Evolutionary conservation across 2,113 vertebrate species (phyloP), one percentile per base, ranked within the genome.

Genomic region (Ictalurus punctatus): DNA sequence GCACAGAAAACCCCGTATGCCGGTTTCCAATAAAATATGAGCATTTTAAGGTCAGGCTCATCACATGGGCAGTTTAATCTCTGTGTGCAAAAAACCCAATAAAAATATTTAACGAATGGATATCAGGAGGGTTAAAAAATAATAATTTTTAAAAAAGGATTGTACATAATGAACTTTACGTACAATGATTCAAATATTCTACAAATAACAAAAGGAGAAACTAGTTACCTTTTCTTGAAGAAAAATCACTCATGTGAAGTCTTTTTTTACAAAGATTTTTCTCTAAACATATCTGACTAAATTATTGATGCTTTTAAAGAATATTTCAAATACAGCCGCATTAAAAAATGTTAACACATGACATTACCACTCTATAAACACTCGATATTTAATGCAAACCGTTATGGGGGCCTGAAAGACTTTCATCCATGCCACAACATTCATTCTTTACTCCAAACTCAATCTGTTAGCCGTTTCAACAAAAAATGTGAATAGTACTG

Each of bases 1-100:
- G 94, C 94, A 95, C 95, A 96, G 95, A 88, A 90, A 90, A 91
- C 73, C 94, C 91, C 92, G 94, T 95, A 94, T 95, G 94, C 95
- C 94, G 91, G 90, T 93, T 94, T 65, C 56, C 40, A 78, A 87
- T n/a, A 40, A 69, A 67, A 81, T 74, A 67, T 34, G 13, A 86
- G 48, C 27, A 78, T 67, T 52, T 87, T 71, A 13, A 81, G 61
- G 14, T 9, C 34, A 81, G 59, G 10, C 27, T 54, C 19, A 67
- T 54, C 76, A 67, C 76, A 65, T 67, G 19, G 59, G n/a, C 12
- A 40, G 7, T 69, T 65, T 69, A 14, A 25, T 52, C n/a, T 17
- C 54, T 40, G 30, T 17, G 16, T 56, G 27, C 17, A 83, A 82
- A 82, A 2, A 82, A 48, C 6, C 44, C 44, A 78, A 25, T 25